phyloP scores from a whole-genome alignment of 2,113 vertebrate genomes.

The Aphelocoma coerulescens region DNA sequence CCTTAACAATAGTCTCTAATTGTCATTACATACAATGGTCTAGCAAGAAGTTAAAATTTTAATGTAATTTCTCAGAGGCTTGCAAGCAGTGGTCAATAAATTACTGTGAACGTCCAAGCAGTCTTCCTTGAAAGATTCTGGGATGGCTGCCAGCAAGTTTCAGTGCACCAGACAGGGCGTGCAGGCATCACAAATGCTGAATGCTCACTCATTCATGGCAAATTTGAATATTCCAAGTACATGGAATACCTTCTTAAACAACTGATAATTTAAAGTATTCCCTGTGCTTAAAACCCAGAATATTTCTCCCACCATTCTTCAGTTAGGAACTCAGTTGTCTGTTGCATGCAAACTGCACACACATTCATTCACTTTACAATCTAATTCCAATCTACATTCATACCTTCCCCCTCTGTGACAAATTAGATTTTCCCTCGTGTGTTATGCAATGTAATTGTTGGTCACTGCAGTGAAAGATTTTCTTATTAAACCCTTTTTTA shows the following conservation, averaged over 20 bases:
- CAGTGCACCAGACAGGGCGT: neutral
- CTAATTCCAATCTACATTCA: neutral
- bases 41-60: neutral
- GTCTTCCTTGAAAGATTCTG: constrained; percentile 14
- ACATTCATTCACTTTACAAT: neutral
- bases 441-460: fast-evolving
- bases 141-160: constrained; percentile 4
- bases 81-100: neutral
- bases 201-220: neutral
- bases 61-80: neutral
- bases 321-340: neutral
- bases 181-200: neutral
- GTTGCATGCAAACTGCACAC: neutral
- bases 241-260: neutral
- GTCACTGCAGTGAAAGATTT: neutral
- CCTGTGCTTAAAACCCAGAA: neutral
- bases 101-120: neutral
- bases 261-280: neutral
- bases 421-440: neutral
- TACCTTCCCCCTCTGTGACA: neutral
- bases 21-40: neutral
- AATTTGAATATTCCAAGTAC: neutral
- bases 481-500: neutral
- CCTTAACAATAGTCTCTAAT: neutral
- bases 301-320: neutral